Evolutionary conservation across 2,888 invertebrate genomes (phyloP), one percentile per base, ranked within the genome.

Genomic region (Panzeria rudis): DNA sequence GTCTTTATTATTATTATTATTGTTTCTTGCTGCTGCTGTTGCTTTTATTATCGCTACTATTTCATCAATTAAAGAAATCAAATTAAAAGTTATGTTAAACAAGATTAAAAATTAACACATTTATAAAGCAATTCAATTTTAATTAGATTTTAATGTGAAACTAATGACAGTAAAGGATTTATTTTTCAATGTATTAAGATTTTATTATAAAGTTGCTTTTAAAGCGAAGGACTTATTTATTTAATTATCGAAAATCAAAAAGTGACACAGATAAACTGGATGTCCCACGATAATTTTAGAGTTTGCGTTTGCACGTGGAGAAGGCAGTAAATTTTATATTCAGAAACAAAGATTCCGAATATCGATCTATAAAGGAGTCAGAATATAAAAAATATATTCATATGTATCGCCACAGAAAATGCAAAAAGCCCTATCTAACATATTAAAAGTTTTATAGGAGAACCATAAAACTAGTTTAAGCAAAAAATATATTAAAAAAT

Each of bases 101-200:
- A 9, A 44, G 35, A 64, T 72, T 54, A 79, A 35, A 64, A 56
- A 44, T 64, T 32, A 79, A 78, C 32, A 69, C 41, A 62, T 52
- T 78, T 52, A 61, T 38, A 62, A 61, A 54, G 32, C 62, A 71
- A 79, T 78, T 78, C 41, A 62, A 47, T 64, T 54, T 72, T 64
- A 79, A 79, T 79, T 79, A 54, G 35, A 71, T 71, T 64, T 72
- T 79, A 69, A 79, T 79, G 29, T 50, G 29, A 71, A 62, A 32
- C 41, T 52, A 79, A 71, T 62, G 62, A 32, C 25, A 32, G 44
- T 9, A 64, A 62, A 8, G 71, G 13, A 54, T 78, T 61, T 20
- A n/a, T 20, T 66, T 38, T 52, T 59, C 23, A 62, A 13, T 32
- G 3, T 17, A 59, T 35, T n/a, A n/a, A 56, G n/a, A 29, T 8